Base-by-base conservation (phyloP, 1,140 invertebrate genomes). In the Amyelois transitella region DNA sequence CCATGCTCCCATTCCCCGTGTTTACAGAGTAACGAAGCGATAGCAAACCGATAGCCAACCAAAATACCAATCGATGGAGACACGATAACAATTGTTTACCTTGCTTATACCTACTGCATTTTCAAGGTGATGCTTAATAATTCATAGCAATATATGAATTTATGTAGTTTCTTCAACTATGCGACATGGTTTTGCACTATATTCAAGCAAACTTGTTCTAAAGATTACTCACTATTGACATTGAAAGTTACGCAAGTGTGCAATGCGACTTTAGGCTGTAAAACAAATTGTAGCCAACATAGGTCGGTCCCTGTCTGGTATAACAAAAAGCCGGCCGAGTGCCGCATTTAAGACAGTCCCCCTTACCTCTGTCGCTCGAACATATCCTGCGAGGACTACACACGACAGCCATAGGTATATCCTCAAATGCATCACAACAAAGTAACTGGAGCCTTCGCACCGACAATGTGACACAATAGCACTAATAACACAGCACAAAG, bases 331-430 rank as follows among this genome's bases (percentile, higher is more conserved):
- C 78, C 80, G 79, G 75, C 44, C 58, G 48, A 81, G 76, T 77
- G 77, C 76, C 72, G 81, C 77, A 74, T 77, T 81, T 77, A 81
- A 83, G 80, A 83, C 76, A 76, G 70, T 77, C 77, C 77, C 76
- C 78, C 86, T 88, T 86, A 89, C 87, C 87, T 89, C 87, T 89
- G 80, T 86, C 77, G 87, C 87, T 81, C 83, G 86, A 72, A 88
- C 86, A 71, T 87, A 88, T 88, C 87, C 86, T 85, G 81, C 81
- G 76, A 89, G 84, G 83, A 86, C 84, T 77, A 88, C 77, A 88
- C 87, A 89, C 75, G 82, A 81, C 77, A 89, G 86, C 86, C 87
- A 89, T 89, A 88, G 69, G 74, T 84, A 88, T 83, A 89, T 87
- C 83, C 87, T 83, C 66, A 83, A 89, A 81, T 89, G 84, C 87